Evolutionary conservation across 2,797 vertebrate species (phyloP), one percentile per base, ranked within the genome.

Genomic region (Erithacus rubecula): DNA sequence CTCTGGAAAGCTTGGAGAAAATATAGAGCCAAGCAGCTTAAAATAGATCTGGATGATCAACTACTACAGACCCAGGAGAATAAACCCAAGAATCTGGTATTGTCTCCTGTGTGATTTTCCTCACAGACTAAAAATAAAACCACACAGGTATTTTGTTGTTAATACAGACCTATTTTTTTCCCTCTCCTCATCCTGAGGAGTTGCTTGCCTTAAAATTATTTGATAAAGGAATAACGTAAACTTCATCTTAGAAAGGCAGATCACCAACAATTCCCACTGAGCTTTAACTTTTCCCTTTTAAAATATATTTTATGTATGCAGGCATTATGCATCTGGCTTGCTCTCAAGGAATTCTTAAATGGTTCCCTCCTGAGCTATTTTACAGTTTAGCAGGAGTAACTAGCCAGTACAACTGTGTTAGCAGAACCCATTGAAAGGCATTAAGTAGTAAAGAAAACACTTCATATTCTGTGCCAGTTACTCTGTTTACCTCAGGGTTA

Each of bases 401-500:
- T 30, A 90, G 91, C 71, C 93, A 90, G 43, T 41, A 79, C 49
- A 70, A 81, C 79, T 3, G 52, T 2, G 2, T 49, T 74, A 77
- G 70, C 59, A 55, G 88, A 76, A 94, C 14, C 63, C 44, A 65
- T 30, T 92, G 88, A 79, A 90, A 95, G 78, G 67, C 60, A 70
- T 53, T 80, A 67, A 94, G 53, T 3, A 59, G 70, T 55, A 83
- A 80, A 84, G 90, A 72, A 93, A 94, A 89, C 78, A 82, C 77
- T 94, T 56, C 32, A 49, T 27, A 75, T 81, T 81, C 94, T 75
- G 46, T 69, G 85, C 91, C 90, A 90, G 85, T 86, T 94, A 80
- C 46, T 85, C 76, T 92, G 83, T 95, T 95, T 96, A 93, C 81
- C 77, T 94, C 77, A 5, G 70, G 41, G 67, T 91, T 84, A 92